A percentile compares a stretch with the other conserved stretches of the same genome.
phyloP scores from a whole-genome alignment of 2,113 vertebrate genomes.

The Mormyrus iriodes region DNA sequence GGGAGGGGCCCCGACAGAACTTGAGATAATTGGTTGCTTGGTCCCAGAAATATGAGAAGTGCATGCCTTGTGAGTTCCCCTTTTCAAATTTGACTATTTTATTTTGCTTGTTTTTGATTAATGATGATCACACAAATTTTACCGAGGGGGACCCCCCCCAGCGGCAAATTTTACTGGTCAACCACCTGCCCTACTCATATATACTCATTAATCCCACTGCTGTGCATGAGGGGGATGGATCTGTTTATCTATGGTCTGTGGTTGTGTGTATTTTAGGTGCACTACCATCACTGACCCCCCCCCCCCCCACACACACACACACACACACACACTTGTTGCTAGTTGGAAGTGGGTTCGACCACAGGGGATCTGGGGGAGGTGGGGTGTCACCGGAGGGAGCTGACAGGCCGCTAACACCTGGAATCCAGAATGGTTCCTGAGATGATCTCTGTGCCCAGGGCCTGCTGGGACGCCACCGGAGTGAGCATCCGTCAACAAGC shows the following conservation, averaged over 20 bases:
- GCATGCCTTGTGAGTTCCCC: not conserved
- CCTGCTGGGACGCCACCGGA: not conserved
- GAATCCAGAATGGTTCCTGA: slow-evolving; percentile 1
- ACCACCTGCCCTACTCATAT: not conserved
- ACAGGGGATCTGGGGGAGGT: not conserved
- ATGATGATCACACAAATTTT: not conserved
- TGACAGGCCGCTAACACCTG: slow-evolving; percentile 12
- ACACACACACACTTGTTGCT: not conserved
- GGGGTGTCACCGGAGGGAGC: not conserved
- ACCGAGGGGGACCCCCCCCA: not conserved
- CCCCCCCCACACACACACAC: not conserved
- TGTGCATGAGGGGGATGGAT: not conserved
- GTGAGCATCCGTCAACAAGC: not conserved
- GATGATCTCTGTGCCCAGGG: not conserved
- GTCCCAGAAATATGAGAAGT: not conserved
- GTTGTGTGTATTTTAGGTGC: not conserved
- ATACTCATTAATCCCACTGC: not conserved
- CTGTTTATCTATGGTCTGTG: not conserved
- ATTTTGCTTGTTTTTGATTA: not conserved
- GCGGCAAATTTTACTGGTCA: not conserved
- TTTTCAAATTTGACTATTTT: not conserved
- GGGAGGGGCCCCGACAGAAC: no score
- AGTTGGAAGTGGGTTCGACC: not conserved
- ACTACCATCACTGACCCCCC: not conserved
- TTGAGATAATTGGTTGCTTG: not conserved